Conservation (phyloP, 2,888 invertebrate genomes). For the Neoaliturus tenellus region DNA sequence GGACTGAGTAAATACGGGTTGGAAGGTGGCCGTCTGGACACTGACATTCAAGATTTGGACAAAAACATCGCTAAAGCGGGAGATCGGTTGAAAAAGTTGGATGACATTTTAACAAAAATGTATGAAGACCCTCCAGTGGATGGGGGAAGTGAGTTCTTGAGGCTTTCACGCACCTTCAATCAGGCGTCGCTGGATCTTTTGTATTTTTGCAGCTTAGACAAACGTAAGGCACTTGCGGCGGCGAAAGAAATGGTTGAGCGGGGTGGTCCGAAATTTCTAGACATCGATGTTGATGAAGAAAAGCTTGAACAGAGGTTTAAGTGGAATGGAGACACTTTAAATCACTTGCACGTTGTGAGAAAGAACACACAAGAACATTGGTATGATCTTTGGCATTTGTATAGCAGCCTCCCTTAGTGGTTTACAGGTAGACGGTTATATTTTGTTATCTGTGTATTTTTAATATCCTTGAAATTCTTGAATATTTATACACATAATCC, state of each 20-base stretch:
- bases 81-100: not conserved
- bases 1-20: not conserved
- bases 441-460: not conserved
- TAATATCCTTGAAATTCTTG: too few species aligned
- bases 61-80: slow-evolving; percentile 21
- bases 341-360: not conserved
- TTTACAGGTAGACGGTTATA: not conserved
- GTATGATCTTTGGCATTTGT: slow-evolving; percentile 40
- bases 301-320: slow-evolving; percentile 1
- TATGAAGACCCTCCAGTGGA: slow-evolving; percentile 35
- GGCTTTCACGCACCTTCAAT: slow-evolving; percentile 30
- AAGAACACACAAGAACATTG: slow-evolving; percentile 22
- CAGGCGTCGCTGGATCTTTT: slow-evolving; percentile 12
- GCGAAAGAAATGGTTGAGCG: slow-evolving; percentile 2
- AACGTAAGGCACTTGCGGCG: slow-evolving; percentile 6
- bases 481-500: too few species aligned
- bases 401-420: slow-evolving; percentile 2
- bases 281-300: slow-evolving; percentile 17
- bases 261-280: slow-evolving; percentile 18
- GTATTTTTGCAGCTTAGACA: slow-evolving; percentile 15
- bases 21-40: slow-evolving; percentile 30
- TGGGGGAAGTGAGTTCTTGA: slow-evolving; percentile 11
- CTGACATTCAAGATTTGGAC: not conserved
- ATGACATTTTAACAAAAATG: slow-evolving; percentile 8
- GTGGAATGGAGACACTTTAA: slow-evolving; percentile 11